Evolutionary conservation across 2,888 invertebrate genomes (phyloP).

Genomic region (Eristalinus sepulchralis): DNA sequence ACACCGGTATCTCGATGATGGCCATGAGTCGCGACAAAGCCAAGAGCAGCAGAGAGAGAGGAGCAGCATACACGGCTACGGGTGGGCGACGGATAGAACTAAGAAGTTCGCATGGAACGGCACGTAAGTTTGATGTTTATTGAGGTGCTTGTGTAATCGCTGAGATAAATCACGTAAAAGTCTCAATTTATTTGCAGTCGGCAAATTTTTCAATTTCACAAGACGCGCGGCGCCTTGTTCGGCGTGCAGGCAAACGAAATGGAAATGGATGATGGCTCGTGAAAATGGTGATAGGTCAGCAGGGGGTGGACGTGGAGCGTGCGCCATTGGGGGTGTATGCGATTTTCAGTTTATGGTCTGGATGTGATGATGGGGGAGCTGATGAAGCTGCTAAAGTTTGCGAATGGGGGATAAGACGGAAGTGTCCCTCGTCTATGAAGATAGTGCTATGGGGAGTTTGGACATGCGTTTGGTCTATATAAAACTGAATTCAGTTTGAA

Average conservation of each 20-base stretch:
- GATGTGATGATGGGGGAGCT: too few species aligned
- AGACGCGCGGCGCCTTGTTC: too few species aligned
- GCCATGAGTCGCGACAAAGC: background rate
- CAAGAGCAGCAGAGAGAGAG: background rate
- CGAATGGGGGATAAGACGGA: background rate
- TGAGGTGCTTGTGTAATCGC: background rate
- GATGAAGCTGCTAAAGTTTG: too few species aligned
- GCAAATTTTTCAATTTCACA: background rate
- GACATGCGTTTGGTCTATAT: too few species aligned
- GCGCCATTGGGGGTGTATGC: background rate
- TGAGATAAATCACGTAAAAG: conserved; percentile 10
- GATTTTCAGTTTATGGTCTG: too few species aligned
- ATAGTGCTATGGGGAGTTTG: too few species aligned
- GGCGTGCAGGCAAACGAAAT: background rate
- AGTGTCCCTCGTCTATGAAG: too few species aligned
- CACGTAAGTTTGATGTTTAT: conserved; percentile 9
- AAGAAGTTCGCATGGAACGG: background rate
- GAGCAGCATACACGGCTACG: background rate
- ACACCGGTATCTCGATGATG: background rate
- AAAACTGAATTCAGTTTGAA: too few species aligned
- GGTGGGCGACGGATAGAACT: background rate
- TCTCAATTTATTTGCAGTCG: background rate
- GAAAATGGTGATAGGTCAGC: background rate
- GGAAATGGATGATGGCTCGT: background rate
- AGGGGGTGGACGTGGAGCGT: background rate